These are phyloP conservation scores for Caenorhabditis tropicalis DNA, from an alignment of 1,140 invertebrate species.

Conservation along the genomic window DNA sequence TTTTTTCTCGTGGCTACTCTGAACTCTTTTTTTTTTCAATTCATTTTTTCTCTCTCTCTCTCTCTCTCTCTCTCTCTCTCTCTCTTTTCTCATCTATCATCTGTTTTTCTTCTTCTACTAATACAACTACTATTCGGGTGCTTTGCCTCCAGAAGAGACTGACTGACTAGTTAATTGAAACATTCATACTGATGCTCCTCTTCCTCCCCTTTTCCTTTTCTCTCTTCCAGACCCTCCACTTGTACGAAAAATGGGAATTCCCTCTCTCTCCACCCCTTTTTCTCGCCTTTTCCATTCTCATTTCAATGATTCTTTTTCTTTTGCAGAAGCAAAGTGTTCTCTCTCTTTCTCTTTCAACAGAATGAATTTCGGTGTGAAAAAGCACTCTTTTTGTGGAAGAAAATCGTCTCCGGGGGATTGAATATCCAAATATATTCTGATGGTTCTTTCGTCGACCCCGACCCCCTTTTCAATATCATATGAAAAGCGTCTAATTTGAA, in stretches of 20 bases:
- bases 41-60: background rate
- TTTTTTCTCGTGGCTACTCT: too few species aligned
- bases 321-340: background rate
- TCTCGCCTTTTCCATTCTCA: background rate
- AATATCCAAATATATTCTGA: background rate
- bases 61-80: background rate
- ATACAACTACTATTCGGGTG: background rate
- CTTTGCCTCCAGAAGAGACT: background rate
- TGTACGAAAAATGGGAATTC: constrained; percentile 7
- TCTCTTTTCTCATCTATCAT: too few species aligned
- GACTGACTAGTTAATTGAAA: constrained; percentile 14
- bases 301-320: background rate
- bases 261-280: background rate
- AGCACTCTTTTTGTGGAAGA: background rate
- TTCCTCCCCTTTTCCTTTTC: background rate
- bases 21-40: too few species aligned
- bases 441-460: too few species aligned
- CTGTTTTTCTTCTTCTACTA: background rate
- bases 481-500: constrained; percentile 43
- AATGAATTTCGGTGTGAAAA: background rate
- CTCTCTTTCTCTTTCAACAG: background rate
- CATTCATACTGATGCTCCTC: background rate
- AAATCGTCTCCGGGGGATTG: background rate
- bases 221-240: background rate
- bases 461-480: too few species aligned